phyloP scores from a whole-genome alignment of 2,888 invertebrate genomes.

The Cenopis cana region DNA sequence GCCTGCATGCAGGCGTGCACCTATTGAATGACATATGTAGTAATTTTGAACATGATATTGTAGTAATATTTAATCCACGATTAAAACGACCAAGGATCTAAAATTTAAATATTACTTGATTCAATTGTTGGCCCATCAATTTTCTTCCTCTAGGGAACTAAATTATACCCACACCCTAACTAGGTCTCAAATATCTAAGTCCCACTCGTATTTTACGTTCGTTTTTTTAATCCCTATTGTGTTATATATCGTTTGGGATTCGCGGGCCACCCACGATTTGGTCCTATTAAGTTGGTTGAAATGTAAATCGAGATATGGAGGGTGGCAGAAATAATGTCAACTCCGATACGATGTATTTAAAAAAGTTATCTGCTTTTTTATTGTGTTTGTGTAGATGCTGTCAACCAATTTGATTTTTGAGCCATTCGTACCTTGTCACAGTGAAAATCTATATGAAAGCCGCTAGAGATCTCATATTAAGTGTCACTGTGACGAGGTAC shows the following conservation, averaged over 20 bases:
- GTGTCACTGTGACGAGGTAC: no score
- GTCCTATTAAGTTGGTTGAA: slow-evolving; percentile 35
- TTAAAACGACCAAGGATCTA: no score
- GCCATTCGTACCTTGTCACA: no score
- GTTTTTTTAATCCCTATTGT: slow-evolving; percentile 42
- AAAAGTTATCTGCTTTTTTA: neutral
- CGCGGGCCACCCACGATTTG: slow-evolving; percentile 48
- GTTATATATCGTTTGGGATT: slow-evolving; percentile 45
- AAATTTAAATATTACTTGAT: no score
- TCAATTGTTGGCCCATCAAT: neutral
- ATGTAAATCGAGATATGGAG: slow-evolving; percentile 39
- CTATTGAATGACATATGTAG: no score
- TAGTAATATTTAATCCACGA: no score
- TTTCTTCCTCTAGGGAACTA: neutral
- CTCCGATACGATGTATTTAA: slow-evolving; percentile 12
- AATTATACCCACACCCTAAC: slow-evolving; percentile 15
- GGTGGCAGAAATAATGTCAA: slow-evolving; percentile 33
- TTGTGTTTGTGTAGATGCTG: no score
- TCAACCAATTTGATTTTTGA: no score
- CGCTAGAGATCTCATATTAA: no score
- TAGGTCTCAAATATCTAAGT: slow-evolving; percentile 26
- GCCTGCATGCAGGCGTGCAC: no score
- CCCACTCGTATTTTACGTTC: slow-evolving; percentile 27
- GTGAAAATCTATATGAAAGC: no score
- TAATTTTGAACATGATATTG: no score